Conservation (phyloP, 2,113 vertebrate species). For the Aythya baeri region DNA sequence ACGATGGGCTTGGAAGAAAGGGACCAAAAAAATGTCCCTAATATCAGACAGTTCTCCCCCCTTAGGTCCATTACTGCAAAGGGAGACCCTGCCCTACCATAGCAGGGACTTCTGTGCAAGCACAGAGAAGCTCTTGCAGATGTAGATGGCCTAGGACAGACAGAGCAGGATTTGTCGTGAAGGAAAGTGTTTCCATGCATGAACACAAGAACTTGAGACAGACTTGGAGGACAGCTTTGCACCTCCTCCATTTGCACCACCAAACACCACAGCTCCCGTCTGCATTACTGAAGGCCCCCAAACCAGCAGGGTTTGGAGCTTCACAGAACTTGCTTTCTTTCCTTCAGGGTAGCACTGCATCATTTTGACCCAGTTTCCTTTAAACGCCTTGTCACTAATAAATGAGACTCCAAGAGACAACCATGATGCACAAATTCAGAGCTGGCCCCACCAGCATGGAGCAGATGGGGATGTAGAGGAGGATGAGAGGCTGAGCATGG, state of each 20-base stretch:
- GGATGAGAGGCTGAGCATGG: fast-evolving
- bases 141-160: not conserved
- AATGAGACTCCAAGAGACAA: not conserved
- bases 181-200: not conserved
- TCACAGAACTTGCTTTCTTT: not conserved
- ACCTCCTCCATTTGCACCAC: not conserved
- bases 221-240: not conserved
- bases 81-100: not conserved
- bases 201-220: not conserved
- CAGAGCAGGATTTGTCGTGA: not conserved
- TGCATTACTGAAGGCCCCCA: not conserved
- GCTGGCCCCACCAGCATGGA: not conserved
- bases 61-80: not conserved
- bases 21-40: not conserved
- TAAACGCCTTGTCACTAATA: not conserved
- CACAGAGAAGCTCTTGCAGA: not conserved
- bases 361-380: not conserved
- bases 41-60: not conserved
- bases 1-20: not conserved
- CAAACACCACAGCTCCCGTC: not conserved
- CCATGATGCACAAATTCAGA: not conserved
- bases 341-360: not conserved
- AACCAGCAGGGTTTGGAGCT: not conserved
- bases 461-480: not conserved
- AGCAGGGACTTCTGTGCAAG: not conserved